These are phyloP conservation scores for Micromys minutus DNA, from an alignment of 2,113 vertebrate genomes.

Conservation along the genomic window DNA sequence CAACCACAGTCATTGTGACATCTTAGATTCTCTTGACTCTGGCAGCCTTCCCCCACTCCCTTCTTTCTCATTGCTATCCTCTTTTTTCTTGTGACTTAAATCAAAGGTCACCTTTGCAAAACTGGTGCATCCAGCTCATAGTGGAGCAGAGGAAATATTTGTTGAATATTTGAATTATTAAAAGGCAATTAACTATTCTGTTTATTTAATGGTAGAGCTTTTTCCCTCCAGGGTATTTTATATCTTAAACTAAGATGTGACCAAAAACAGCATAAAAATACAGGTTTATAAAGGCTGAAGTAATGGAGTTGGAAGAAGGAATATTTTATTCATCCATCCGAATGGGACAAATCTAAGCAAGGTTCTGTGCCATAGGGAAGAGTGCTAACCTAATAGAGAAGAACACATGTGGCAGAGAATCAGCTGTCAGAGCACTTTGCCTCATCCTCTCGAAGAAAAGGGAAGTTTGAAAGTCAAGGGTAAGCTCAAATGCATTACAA, in stretches of 20 bases:
- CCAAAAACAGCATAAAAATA: neutral
- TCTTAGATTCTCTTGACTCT: neutral
- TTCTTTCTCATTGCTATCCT: neutral
- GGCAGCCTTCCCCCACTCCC: neutral
- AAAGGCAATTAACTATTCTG: slow-evolving; percentile 8
- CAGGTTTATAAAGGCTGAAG: neutral
- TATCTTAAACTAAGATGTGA: slow-evolving; percentile 18
- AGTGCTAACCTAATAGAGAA: neutral
- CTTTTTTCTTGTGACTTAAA: slow-evolving; percentile 26
- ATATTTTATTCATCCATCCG: neutral
- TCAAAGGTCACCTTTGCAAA: neutral
- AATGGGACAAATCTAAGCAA: neutral
- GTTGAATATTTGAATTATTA: slow-evolving; percentile 37
- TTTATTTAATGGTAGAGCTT: slow-evolving; percentile 21
- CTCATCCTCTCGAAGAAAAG: neutral
- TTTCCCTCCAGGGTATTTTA: neutral
- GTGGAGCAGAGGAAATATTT: neutral
- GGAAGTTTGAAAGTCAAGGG: neutral
- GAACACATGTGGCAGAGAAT: neutral
- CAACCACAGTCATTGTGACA: no score
- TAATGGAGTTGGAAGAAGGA: neutral
- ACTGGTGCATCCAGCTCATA: neutral
- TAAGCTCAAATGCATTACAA: neutral
- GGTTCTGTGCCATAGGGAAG: neutral
- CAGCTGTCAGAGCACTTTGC: neutral